Percentiles rank a stretch among this genome's conserved stretches.
Evolutionary conservation across 2,113 vertebrate species (phyloP).

Genomic region (Clupea harengus): DNA sequence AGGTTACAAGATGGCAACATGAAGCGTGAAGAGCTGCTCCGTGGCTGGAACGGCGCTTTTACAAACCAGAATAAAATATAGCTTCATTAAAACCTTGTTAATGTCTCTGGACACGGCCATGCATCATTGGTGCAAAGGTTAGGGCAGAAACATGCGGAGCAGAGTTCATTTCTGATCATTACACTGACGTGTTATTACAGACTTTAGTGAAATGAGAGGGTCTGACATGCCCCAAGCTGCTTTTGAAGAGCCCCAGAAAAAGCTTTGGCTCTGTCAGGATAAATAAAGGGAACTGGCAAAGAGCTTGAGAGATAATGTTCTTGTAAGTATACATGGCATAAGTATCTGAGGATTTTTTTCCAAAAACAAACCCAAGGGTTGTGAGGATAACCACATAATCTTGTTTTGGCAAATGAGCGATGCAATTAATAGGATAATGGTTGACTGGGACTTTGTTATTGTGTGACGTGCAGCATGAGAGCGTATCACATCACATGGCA

Average conservation of each 20-base stretch:
- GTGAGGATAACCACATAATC: not conserved
- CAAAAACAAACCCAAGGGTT: constrained; percentile 22
- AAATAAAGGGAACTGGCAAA: not conserved
- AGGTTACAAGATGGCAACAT: not conserved
- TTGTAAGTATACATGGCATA: not conserved
- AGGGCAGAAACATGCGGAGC: constrained; percentile 23
- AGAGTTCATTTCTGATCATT: constrained; percentile 40
- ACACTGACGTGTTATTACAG: constrained; percentile 24
- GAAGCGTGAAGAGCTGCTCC: not conserved
- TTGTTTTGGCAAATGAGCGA: not conserved
- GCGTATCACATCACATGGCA: not conserved
- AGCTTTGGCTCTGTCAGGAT: not conserved
- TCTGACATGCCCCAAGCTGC: not conserved
- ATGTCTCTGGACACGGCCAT: constrained; percentile 33
- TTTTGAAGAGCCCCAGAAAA: constrained; percentile 19
- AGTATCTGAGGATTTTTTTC: not conserved
- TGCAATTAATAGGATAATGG: not conserved
- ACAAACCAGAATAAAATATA: not conserved
- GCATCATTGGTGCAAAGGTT: constrained; percentile 22
- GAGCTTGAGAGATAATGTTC: not conserved
- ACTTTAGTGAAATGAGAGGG: constrained; percentile 22
- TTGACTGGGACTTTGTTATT: not conserved
- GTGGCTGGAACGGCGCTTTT: not conserved
- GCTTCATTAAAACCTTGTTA: constrained; percentile 35
- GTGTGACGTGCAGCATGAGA: not conserved